Evolutionary conservation across 2,888 invertebrate genomes (phyloP), one percentile per base, ranked within the genome.

Genomic region (Rhopalosiphum nymphaeae): DNA sequence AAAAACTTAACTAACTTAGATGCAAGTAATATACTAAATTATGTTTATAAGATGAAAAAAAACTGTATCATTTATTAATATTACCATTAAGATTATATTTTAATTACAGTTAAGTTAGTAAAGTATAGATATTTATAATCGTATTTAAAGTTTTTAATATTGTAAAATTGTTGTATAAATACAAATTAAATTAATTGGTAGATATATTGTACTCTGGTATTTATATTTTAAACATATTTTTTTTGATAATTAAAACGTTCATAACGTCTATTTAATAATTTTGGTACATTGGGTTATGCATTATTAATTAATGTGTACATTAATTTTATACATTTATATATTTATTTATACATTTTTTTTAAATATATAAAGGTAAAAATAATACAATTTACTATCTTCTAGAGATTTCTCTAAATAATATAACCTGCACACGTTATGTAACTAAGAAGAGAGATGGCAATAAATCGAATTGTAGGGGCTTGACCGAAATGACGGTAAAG

Each of bases 401-500:
- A 88, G 44, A 92, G 92, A 92, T 92, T 92, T 92, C 92, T 92
- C 88, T 92, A 92, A 92, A 92, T 88, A 67, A 88, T 92, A 78
- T 42, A 92, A 87, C 46, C 84, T 44, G 84, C 46, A 57, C 46
- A 57, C 29, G 84, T 93, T 93, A 93, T 93, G 93, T 89, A 93
- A 93, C 84, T 89, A 46, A 90, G 61, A 86, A 91, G 93, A 90
- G 93, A 94, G 90, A 94, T 93, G 89, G 93, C 89, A 86, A 85
- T 89, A 93, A 57, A 93, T 93, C 46, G 89, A 90, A 94, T 94
- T 90, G 93, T 86, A 90, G 93, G 90, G 90, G 85, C 90, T 90
- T 94, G 93, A 94, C 90, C 93, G 90, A 91, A 94, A 94, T 94
- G 93, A 94, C 93, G 93, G 78, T 94, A 94, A 91, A 94, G 42